Evolutionary conservation across 2,797 vertebrate species (phyloP).

Genomic region (Tangara arthus): DNA sequence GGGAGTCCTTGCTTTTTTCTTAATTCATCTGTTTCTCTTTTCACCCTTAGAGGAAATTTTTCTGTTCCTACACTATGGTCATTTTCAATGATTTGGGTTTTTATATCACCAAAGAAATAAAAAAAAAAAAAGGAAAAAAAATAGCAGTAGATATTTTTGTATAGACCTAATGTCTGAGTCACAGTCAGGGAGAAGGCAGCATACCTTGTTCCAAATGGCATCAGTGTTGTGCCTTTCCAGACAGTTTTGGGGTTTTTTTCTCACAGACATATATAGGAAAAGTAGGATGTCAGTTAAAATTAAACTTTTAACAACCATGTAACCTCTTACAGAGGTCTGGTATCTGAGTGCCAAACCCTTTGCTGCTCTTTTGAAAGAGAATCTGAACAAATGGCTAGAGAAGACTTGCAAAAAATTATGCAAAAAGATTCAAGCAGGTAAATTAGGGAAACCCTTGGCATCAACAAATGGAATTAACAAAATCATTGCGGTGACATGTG

Average conservation of each 20-base stretch:
- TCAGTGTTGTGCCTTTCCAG: not conserved
- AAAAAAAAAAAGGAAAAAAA: not conserved
- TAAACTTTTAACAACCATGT: not conserved
- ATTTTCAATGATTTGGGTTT: not conserved
- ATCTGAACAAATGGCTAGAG: not conserved
- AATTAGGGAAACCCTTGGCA: not conserved
- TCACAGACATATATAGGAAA: not conserved
- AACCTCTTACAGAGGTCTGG: not conserved
- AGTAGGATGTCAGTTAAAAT: not conserved
- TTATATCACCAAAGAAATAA: not conserved
- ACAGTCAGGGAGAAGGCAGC: not conserved
- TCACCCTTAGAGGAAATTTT: not conserved
- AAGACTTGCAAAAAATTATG: not conserved
- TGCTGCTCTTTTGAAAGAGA: not conserved
- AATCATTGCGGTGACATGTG: not conserved
- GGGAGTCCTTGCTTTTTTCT: not conserved
- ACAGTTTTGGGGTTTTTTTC: not conserved
- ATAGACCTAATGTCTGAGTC: slow-evolving; percentile 61
- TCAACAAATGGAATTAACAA: not conserved
- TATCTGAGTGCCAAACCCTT: not conserved
- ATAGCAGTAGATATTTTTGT: slow-evolving; percentile 40
- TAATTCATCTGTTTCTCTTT: slow-evolving; percentile 16
- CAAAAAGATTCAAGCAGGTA: not conserved
- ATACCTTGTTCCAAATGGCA: slow-evolving; percentile 6
- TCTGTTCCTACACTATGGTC: not conserved